Evolutionary conservation across 2,797 vertebrate species (phyloP).

Genomic region (Strix occidentalis): DNA sequence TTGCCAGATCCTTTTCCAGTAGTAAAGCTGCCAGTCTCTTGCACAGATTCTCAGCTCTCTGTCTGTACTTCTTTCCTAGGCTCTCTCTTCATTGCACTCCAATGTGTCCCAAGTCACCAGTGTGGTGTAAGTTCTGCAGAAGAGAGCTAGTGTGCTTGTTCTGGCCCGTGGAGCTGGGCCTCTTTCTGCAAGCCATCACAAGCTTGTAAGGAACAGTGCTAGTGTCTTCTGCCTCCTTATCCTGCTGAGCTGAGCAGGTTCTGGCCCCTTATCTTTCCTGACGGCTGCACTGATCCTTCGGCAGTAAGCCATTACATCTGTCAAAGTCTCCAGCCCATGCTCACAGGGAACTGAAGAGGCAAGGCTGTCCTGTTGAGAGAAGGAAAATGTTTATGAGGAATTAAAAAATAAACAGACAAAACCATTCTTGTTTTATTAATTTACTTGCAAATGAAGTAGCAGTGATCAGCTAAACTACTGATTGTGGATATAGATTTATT

Average conservation of each 20-base stretch:
- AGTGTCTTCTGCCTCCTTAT: neutral
- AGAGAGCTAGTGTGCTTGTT: neutral
- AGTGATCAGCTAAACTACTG: neutral
- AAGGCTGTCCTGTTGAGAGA: neutral
- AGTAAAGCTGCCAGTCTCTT: neutral
- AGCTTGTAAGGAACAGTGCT: neutral
- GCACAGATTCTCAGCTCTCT: neutral
- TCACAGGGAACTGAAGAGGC: neutral
- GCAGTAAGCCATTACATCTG: neutral
- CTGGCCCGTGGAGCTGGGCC: neutral
- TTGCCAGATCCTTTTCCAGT: neutral
- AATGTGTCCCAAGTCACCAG: neutral
- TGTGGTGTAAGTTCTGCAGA: neutral
- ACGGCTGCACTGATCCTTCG: neutral
- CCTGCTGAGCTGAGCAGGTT: neutral
- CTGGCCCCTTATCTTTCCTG: neutral
- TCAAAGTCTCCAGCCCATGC: neutral
- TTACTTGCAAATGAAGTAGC: constrained; percentile 18
- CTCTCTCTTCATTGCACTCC: neutral
- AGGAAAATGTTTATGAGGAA: neutral
- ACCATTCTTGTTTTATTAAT: neutral
- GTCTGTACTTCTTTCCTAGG: neutral
- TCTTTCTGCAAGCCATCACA: neutral
- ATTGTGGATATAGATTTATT: neutral
- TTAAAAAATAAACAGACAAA: neutral